Evolutionary conservation across 2,113 vertebrate species (phyloP), one percentile per base, ranked within the genome.

Genomic region (Brachyhypopomus occidentalis): DNA sequence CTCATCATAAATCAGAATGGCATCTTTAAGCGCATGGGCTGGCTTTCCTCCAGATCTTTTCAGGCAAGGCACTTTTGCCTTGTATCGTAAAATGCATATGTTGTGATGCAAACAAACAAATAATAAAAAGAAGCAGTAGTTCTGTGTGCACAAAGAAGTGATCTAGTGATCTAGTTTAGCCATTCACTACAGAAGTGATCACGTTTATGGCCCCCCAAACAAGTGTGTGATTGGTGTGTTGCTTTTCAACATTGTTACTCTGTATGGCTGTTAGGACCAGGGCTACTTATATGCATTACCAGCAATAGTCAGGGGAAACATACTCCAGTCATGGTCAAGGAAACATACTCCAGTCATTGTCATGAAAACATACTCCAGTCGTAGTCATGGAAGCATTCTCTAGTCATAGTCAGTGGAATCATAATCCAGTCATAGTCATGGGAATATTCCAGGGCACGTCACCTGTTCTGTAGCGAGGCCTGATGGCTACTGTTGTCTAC

Each of bases 1-100:
- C 34, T 66, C 34, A 56, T 27, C 58, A 52, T 34, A 70, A 78
- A 78, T 63, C 52, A 67, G 45, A 52, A 41, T 67, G 25, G 30
- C 30, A n/a, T 36, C 72, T 75, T 59, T 59, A 36, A 59, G 59
- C 52, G 36, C 3, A 41, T 1, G 20, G 20, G 66, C 19, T 19
- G 8, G 45, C 66, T 70, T 70, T 22, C 36, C 48, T 23, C 30
- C 23, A 67, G 45, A 58, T 63, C 34, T 58, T 52, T 56, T 67
- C n/a, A 67, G 60, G 72, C 22, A 75, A 67, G 8, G 16, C 45
- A 45, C 23, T 71, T 38, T 56, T 19, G 20, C 77, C 60, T 52
- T 5, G 30, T 25, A 30, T 60, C n/a, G 45, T 38, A 16, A 45
- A 62, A 38, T 30, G 60, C 41, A 22, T 56, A 60, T 25, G n/a